These are phyloP conservation scores for Drosophila ogumai DNA, from an alignment of 1,140 invertebrate genomes.

Conservation along the genomic window DNA sequence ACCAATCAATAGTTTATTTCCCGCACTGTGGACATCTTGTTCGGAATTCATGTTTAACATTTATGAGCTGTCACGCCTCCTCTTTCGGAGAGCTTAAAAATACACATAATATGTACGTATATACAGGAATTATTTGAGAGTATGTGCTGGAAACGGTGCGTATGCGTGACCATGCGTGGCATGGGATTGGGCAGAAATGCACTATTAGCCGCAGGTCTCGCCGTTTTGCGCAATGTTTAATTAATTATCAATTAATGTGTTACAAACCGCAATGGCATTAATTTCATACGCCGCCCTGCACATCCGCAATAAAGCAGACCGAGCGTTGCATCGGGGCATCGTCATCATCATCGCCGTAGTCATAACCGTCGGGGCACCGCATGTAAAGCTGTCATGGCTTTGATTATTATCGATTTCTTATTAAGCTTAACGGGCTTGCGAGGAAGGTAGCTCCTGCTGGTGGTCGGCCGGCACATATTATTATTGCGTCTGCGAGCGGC, in stretches of 20 bases:
- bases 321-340: conserved; percentile 11
- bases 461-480: conserved; percentile 18
- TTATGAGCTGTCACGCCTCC: conserved; percentile 54
- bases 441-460: conserved; percentile 8
- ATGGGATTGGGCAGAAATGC: conserved; percentile 41
- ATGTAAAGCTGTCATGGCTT: conserved; percentile 58
- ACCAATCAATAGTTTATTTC: conserved; percentile 1
- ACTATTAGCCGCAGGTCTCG: conserved; percentile 65
- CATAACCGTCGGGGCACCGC: conserved; percentile 14
- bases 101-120: background rate
- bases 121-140: background rate
- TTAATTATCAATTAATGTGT: conserved; percentile 82
- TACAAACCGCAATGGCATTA: conserved; percentile 78
- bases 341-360: conserved; percentile 27
- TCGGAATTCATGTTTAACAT: conserved; percentile 37
- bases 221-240: conserved; percentile 78
- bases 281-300: conserved; percentile 78
- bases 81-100: conserved; percentile 1
- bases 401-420: conserved; percentile 76
- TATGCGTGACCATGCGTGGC: conserved; percentile 24
- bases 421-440: conserved; percentile 51
- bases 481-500: conserved; percentile 14
- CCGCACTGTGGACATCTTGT: conserved; percentile 20
- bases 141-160: conserved; percentile 25
- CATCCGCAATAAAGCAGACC: conserved; percentile 56